phyloP scores from a whole-genome alignment of 2,797 vertebrate genomes.

The Amazonetta brasiliensis region DNA sequence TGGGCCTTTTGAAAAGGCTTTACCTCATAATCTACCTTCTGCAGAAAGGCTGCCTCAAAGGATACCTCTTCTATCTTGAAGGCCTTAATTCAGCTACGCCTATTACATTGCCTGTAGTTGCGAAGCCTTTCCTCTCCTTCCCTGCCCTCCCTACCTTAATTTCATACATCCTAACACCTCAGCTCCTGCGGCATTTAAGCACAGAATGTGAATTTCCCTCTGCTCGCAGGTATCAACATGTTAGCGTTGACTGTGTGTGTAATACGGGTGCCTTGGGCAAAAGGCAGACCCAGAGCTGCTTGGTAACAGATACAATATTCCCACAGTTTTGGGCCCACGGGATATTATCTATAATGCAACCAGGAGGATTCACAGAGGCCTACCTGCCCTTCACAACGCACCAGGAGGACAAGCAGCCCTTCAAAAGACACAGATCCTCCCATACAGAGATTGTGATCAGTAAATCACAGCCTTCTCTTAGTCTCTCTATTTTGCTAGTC shows the following conservation, averaged over 20 bases:
- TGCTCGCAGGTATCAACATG: slow-evolving; percentile 32
- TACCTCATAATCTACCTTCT: background rate
- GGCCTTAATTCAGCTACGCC: background rate
- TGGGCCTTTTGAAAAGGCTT: background rate
- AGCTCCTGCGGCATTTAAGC: background rate
- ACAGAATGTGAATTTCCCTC: slow-evolving; percentile 40
- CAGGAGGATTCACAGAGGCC: background rate
- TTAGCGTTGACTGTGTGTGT: background rate
- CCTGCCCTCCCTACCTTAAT: background rate
- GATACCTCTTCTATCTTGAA: background rate
- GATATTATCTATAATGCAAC: background rate
- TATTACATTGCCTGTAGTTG: background rate
- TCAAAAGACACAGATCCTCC: background rate
- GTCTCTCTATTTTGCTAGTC: background rate
- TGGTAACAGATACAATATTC: background rate
- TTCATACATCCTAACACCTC: background rate
- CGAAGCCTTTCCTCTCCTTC: background rate
- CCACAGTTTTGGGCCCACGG: background rate
- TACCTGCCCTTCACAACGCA: background rate
- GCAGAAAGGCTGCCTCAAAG: background rate
- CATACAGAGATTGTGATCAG: background rate
- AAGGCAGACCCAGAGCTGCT: background rate
- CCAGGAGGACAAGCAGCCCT: background rate
- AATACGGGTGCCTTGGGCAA: slow-evolving; percentile 26
- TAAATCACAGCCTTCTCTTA: slow-evolving; percentile 11